These are phyloP conservation scores for Xanthorhoe designata DNA, from an alignment of 2,888 invertebrate genomes.

Conservation along the genomic window DNA sequence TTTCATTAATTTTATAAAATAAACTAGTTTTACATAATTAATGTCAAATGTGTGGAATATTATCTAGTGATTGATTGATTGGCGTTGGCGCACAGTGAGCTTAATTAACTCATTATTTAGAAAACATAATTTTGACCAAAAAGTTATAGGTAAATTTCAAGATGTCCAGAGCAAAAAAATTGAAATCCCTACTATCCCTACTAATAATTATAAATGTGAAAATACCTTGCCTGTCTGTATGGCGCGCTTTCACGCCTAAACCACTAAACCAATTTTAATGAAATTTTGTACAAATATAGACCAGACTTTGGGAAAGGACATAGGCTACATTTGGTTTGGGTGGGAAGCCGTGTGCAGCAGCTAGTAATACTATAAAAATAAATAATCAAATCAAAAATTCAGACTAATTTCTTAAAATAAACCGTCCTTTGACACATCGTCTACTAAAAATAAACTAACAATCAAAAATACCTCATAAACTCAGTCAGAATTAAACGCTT, in stretches of 20 bases:
- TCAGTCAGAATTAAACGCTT: constrained; percentile 61
- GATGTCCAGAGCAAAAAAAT: too few species aligned
- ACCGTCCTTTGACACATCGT: constrained; percentile 17
- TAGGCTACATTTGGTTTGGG: too few species aligned
- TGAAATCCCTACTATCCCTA: too few species aligned
- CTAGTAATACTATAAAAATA: too few species aligned
- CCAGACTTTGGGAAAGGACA: too few species aligned
- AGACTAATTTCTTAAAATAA: constrained; percentile 19
- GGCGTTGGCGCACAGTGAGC: background rate
- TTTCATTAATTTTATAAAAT: background rate
- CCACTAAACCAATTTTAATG: too few species aligned
- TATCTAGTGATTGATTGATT: background rate
- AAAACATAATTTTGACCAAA: constrained; percentile 10
- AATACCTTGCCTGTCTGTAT: too few species aligned
- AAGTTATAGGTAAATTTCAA: constrained; percentile 31
- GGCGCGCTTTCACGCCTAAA: too few species aligned
- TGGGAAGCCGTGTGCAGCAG: too few species aligned
- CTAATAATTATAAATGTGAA: too few species aligned
- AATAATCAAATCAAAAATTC: constrained; percentile 6
- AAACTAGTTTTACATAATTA: background rate
- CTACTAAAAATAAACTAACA: constrained; percentile 39
- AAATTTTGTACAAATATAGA: too few species aligned
- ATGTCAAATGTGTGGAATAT: background rate
- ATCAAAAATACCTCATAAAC: constrained; percentile 58
- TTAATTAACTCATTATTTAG: background rate